These are phyloP conservation scores for Gonatopus flavifemur DNA, from an alignment of 1,140 invertebrate genomes.

Conservation along the genomic window DNA sequence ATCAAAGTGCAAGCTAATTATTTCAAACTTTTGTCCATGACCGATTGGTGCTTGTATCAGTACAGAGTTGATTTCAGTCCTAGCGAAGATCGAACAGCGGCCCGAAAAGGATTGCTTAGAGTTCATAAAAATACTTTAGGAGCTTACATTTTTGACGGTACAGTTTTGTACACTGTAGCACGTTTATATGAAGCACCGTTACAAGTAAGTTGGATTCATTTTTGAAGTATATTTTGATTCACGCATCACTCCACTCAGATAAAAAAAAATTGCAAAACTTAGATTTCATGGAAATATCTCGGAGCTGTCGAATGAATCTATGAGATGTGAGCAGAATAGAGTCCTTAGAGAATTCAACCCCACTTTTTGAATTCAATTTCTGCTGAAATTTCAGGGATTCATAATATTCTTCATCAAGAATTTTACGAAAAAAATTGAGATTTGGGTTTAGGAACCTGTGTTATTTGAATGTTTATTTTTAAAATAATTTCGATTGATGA, in stretches of 20 bases:
- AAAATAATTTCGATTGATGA: no score
- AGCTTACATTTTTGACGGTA: slow-evolving; percentile 61
- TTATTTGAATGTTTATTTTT: no score
- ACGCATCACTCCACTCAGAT: no score
- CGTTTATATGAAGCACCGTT: no score
- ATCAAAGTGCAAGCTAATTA: slow-evolving; percentile 72
- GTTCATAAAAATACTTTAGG: slow-evolving; percentile 61
- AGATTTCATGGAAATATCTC: no score
- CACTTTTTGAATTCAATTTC: no score
- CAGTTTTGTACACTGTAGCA: slow-evolving; percentile 46
- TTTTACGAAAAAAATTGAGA: background rate
- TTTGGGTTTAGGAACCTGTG: background rate
- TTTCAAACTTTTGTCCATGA: slow-evolving; percentile 67
- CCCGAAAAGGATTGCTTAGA: slow-evolving; percentile 64
- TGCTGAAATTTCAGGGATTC: background rate
- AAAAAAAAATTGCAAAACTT: background rate
- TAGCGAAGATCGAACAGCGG: slow-evolving; percentile 66
- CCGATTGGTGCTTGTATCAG: slow-evolving; percentile 77
- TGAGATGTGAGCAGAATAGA: no score
- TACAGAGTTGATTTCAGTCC: slow-evolving; percentile 82
- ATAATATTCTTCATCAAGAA: background rate
- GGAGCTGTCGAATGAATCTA: no score
- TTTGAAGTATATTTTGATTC: background rate
- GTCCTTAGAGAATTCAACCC: no score
- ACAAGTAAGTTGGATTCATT: slow-evolving; percentile 28